Evolutionary conservation across 2,888 invertebrate genomes (phyloP), one percentile per base, ranked within the genome.

Genomic region (Scaptomyza cyrtandrae): DNA sequence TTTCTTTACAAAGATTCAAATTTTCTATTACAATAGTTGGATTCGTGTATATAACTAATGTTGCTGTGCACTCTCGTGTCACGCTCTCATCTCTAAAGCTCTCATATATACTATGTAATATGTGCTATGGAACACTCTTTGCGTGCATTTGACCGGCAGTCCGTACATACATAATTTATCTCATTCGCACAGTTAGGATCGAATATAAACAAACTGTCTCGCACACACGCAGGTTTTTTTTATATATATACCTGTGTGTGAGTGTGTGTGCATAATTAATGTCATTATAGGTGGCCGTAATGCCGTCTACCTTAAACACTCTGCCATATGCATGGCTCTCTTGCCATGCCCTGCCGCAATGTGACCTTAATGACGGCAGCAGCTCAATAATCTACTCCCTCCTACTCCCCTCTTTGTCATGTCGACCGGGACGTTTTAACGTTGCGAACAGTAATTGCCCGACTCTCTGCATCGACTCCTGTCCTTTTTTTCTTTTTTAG

Each of bases 221-320:
- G 3, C 46, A 44, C 52, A 9, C 45, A 27, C 63, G 39, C 9
- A 24, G 24, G 53, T 39, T 13, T 54, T 7, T 49, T n/a, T n/a
- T n/a, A n/a, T n/a, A n/a, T n/a, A n/a, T n/a, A n/a, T n/a, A n/a
- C n/a, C n/a, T n/a, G 0, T 39, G 2, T 69, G 71, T 73, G 7
- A 14, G 39, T 10, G 33, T 39, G 16, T 41, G 41, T 41, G 77
- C 72, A 85, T 88, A 86, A 86, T 87, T 86, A 86, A 86, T 86
- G 85, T 71, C 83, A 85, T 87, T 77, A 80, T 76, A 73, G 82
- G 45, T 75, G 66, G 69, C 71, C 75, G 76, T 82, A 76, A 80
- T 78, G 75, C 69, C 84, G 71, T 75, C 63, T 45, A 49, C 66
- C 60, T 39, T 41, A 19, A 44, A 41, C 62, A 35, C 39, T 33